Percentiles rank a stretch among this genome's conserved stretches.
phyloP scores from a whole-genome alignment of 1,140 invertebrate species.

The Calliphora vicina region DNA sequence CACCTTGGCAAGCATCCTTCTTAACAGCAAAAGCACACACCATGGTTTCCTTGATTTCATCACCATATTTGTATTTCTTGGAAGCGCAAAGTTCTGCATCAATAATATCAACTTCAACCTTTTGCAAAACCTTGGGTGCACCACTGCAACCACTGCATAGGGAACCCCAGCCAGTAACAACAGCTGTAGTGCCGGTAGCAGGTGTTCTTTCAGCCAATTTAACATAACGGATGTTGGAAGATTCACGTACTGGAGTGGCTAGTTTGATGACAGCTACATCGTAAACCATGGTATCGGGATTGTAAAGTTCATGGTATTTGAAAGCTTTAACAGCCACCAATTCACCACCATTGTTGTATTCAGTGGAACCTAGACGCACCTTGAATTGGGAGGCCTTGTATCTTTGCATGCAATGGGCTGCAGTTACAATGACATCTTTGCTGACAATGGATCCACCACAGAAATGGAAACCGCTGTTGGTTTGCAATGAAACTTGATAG shows the following conservation, averaged over 20 bases:
- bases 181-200: slow-evolving; percentile 45
- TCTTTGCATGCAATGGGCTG: slow-evolving; percentile 64
- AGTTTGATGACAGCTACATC: slow-evolving; percentile 59
- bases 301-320: slow-evolving; percentile 29
- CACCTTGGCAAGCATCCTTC: slow-evolving; percentile 67
- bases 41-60: slow-evolving; percentile 60
- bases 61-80: slow-evolving; percentile 42
- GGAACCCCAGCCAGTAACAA: slow-evolving; percentile 55
- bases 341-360: slow-evolving; percentile 47
- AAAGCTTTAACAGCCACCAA: slow-evolving; percentile 45
- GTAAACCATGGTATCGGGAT: no score
- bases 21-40: slow-evolving; percentile 65
- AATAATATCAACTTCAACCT: slow-evolving; percentile 44
- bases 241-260: slow-evolving; percentile 44
- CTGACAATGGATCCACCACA: slow-evolving; percentile 68
- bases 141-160: slow-evolving; percentile 46
- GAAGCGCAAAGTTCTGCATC: slow-evolving; percentile 36
- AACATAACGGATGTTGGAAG: slow-evolving; percentile 41
- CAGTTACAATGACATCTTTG: background rate
- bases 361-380: slow-evolving; percentile 51
- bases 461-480: slow-evolving; percentile 50
- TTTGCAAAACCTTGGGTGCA: slow-evolving; percentile 26
- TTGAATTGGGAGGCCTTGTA: slow-evolving; percentile 42
- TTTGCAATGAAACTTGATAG: slow-evolving; percentile 47
- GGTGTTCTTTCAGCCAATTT: slow-evolving; percentile 44